phyloP scores from a whole-genome alignment of 2,797 vertebrate species.

The Heliangelus exortis region DNA sequence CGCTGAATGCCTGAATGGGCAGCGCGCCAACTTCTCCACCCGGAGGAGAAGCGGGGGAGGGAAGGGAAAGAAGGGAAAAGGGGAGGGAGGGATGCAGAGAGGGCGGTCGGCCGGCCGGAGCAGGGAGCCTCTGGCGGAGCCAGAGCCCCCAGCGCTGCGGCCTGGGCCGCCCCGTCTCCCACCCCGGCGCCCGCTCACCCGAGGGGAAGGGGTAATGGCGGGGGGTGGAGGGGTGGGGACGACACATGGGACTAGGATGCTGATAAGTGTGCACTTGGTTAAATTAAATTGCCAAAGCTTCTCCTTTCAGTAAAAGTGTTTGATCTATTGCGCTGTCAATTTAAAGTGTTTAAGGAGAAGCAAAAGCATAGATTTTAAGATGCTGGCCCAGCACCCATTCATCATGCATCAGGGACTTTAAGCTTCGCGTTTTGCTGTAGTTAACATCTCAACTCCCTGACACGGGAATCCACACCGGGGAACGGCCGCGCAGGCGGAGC shows the following conservation, averaged over 20 bases:
- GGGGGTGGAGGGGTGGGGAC: background rate
- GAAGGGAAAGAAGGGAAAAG: background rate
- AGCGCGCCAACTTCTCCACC: constrained; percentile 82
- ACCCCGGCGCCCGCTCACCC: background rate
- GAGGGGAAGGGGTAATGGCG: constrained; percentile 38
- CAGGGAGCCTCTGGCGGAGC: background rate
- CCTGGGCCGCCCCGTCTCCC: background rate
- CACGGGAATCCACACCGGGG: background rate
- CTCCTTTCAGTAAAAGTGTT: constrained; percentile 74
- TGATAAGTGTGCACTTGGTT: constrained; percentile 66
- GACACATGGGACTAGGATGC: constrained; percentile 42
- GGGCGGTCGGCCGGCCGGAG: background rate
- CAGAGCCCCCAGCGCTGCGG: background rate
- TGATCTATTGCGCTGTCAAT: constrained; percentile 82
- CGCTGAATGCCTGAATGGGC: constrained; percentile 86
- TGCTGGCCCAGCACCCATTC: constrained; percentile 77
- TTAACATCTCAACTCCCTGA: constrained; percentile 75
- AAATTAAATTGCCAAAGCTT: constrained; percentile 74
- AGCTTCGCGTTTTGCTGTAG: constrained; percentile 67
- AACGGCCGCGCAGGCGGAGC: background rate
- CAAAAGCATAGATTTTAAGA: constrained; percentile 79
- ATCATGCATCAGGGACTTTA: constrained; percentile 74
- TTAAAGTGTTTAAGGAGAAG: constrained; percentile 81
- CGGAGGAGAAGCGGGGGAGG: constrained; percentile 54
- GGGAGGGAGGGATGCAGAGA: background rate